phyloP scores from a whole-genome alignment of 2,888 invertebrate species.

The Mantis religiosa region DNA sequence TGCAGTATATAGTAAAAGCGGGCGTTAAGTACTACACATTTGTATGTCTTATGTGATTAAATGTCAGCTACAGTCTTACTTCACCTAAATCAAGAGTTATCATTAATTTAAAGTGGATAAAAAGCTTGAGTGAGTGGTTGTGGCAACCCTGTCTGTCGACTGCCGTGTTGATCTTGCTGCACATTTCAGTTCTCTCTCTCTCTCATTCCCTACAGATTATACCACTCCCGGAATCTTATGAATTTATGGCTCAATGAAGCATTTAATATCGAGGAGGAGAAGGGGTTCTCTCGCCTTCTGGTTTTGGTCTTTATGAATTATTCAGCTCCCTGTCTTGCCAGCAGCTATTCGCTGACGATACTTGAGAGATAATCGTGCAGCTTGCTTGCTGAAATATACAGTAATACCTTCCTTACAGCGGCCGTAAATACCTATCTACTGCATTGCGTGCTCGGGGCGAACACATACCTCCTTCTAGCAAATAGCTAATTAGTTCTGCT shows the following conservation, averaged over 20 bases:
- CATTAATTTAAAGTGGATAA: too few species aligned
- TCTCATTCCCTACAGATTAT: neutral
- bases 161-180: neutral
- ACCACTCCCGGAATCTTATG: neutral
- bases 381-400: neutral
- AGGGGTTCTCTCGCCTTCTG: neutral
- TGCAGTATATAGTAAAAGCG: too few species aligned
- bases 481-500: too few species aligned
- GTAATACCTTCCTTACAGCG: neutral
- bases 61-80: too few species aligned
- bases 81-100: too few species aligned
- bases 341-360: neutral
- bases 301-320: constrained; percentile 7
- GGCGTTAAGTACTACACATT: too few species aligned
- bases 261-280: constrained; percentile 3
- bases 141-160: too few species aligned
- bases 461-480: too few species aligned
- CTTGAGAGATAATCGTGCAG: neutral
- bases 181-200: neutral
- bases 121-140: too few species aligned
- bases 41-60: too few species aligned
- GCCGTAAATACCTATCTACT: too few species aligned
- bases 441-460: too few species aligned
- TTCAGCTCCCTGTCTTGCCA: neutral
- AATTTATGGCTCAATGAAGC: constrained; percentile 2